A percentile compares a stretch with the other conserved stretches of the same genome.
Conservation (phyloP, 2,888 invertebrate species). For the Eretmocerus hayati region DNA sequence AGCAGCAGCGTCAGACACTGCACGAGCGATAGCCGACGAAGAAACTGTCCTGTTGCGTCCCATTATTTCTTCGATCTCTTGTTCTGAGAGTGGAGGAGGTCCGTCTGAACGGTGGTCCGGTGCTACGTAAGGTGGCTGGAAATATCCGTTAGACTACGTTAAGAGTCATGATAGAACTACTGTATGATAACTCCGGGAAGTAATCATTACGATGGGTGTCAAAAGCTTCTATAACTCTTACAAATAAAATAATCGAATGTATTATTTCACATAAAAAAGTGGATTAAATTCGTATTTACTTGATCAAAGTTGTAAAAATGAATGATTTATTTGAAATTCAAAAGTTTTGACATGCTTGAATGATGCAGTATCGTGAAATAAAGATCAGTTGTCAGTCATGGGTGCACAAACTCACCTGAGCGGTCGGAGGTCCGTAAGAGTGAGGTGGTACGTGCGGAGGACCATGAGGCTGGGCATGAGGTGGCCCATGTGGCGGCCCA, state of each 20-base stretch:
- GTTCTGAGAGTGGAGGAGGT: constrained; percentile 71
- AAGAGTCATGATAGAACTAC: neutral
- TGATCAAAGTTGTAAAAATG: too few relatives aligned
- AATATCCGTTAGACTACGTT: too few relatives aligned
- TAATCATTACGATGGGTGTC: too few relatives aligned
- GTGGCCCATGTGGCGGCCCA: constrained; percentile 56
- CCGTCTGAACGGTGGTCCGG: constrained; percentile 53
- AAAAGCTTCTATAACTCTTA: too few relatives aligned
- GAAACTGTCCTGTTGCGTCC: constrained; percentile 94
- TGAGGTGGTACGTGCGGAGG: constrained; percentile 47
- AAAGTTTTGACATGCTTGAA: too few relatives aligned
- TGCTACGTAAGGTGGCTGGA: constrained; percentile 54
- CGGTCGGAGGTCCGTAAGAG: constrained; percentile 51
- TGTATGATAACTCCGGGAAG: too few relatives aligned
- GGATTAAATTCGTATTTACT: too few relatives aligned
- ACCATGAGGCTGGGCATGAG: constrained; percentile 53
- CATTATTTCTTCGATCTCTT: constrained; percentile 98
- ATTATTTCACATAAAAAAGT: too few relatives aligned
- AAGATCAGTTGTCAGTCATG: neutral
- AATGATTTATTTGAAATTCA: too few relatives aligned
- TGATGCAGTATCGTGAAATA: neutral
- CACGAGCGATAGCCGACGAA: constrained; percentile 93
- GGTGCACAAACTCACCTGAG: too few relatives aligned
- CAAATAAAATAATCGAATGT: too few relatives aligned
- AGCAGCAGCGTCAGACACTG: constrained; percentile 94